Evolutionary conservation across 2,888 invertebrate species (phyloP).

Genomic region (Leptinotarsa haldemani): DNA sequence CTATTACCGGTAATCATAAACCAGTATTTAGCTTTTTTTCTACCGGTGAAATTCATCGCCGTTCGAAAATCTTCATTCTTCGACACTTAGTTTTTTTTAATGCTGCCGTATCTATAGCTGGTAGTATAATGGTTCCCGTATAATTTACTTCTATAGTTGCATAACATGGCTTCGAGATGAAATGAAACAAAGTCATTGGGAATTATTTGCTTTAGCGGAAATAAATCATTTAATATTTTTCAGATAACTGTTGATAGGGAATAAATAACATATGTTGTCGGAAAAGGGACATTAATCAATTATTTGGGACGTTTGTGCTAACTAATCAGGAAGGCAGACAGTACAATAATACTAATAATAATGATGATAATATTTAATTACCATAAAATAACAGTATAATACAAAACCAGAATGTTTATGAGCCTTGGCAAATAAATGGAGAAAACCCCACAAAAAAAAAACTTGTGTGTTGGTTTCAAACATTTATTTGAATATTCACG

Average conservation of each 20-base stretch:
- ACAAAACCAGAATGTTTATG: too few relatives aligned
- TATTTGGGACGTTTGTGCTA: too few relatives aligned
- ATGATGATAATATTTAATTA: too few relatives aligned
- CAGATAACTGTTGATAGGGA: neutral
- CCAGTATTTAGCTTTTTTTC: conserved; percentile 13
- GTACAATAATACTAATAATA: too few relatives aligned
- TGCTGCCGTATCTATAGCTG: conserved; percentile 6
- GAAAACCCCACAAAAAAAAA: too few relatives aligned
- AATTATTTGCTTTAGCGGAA: neutral
- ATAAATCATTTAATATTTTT: neutral
- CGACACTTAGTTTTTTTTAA: conserved; percentile 6
- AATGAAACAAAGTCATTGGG: neutral
- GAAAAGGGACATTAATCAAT: too few relatives aligned
- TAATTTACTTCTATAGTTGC: conserved; percentile 3
- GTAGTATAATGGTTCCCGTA: conserved; percentile 14
- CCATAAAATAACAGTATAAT: too few relatives aligned
- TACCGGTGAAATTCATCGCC: neutral
- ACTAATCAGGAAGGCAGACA: too few relatives aligned
- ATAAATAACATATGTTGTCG: neutral
- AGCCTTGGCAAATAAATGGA: too few relatives aligned
- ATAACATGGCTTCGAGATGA: conserved; percentile 5
- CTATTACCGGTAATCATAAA: conserved; percentile 20
- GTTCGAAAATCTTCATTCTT: conserved; percentile 15
- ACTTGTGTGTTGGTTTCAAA: too few relatives aligned
- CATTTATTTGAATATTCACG: too few relatives aligned